Evolutionary conservation across 2,888 invertebrate species (phyloP).

Genomic region (Epinotia bilunana): DNA sequence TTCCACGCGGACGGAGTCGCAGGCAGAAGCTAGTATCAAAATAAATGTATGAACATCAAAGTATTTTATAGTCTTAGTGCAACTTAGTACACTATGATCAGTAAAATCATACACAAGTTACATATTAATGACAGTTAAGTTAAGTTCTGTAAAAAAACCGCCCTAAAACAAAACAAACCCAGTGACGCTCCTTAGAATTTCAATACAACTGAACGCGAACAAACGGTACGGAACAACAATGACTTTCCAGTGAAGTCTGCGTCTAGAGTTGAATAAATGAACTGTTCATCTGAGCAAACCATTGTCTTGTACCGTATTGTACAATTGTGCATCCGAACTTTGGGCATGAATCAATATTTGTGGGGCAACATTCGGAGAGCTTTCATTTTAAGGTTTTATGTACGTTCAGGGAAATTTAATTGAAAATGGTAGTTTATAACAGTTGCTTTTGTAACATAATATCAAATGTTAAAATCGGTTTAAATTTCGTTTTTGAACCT

Average conservation of each 20-base stretch:
- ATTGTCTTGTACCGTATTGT: slow-evolving; percentile 45
- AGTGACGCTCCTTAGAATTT: slow-evolving; percentile 6
- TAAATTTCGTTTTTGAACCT: too few relatives aligned
- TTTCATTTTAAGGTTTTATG: slow-evolving; percentile 35
- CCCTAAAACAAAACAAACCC: background rate
- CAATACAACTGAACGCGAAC: slow-evolving; percentile 39
- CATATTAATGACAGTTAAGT: background rate
- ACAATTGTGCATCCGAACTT: slow-evolving; percentile 35
- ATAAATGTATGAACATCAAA: too few relatives aligned
- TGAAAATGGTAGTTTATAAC: background rate
- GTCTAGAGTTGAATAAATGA: slow-evolving; percentile 51
- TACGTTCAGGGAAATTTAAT: slow-evolving; percentile 3
- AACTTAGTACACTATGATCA: too few relatives aligned
- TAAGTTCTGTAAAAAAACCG: background rate
- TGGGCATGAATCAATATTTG: slow-evolving; percentile 44
- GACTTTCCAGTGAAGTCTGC: slow-evolving; percentile 42
- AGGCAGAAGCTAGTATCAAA: too few relatives aligned
- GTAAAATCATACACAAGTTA: too few relatives aligned
- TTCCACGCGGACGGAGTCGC: too few relatives aligned
- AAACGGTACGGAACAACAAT: slow-evolving; percentile 35
- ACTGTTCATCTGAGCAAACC: slow-evolving; percentile 48
- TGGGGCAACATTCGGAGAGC: slow-evolving; percentile 22
- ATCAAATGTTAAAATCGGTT: too few relatives aligned
- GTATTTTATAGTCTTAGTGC: too few relatives aligned
- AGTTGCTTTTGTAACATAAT: background rate